Percentiles rank a stretch among this genome's conserved stretches.
Evolutionary conservation across 2,797 vertebrate species (phyloP).

Genomic region (Trachurus trachurus): DNA sequence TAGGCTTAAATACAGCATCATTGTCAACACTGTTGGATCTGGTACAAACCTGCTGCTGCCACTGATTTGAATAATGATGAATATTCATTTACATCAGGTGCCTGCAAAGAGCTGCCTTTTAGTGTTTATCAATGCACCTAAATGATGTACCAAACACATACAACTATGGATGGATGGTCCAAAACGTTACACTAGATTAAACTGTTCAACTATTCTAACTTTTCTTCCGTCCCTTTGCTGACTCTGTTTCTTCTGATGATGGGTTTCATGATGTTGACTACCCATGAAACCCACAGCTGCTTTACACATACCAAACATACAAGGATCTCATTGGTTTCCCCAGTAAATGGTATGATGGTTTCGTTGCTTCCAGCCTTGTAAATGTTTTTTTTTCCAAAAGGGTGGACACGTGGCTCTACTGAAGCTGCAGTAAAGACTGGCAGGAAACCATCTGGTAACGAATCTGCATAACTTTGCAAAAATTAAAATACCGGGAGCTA

Average conservation of each 20-base stretch:
- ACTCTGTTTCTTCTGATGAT: not conserved
- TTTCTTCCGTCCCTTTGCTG: not conserved
- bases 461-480: not conserved
- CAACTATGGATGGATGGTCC: no score
- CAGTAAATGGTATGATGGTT: constrained; percentile 5
- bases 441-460: not conserved
- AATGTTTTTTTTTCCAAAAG: not conserved
- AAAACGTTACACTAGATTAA: not conserved
- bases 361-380: constrained; percentile 17
- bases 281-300: no score
- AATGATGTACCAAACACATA: not conserved
- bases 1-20: not conserved
- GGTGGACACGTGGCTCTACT: not conserved
- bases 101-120: not conserved
- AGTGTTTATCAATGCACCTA: not conserved
- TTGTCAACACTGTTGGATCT: not conserved
- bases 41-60: not conserved
- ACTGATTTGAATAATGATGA: not conserved
- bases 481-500: not conserved
- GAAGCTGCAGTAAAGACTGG: not conserved
- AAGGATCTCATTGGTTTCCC: not conserved
- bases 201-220: not conserved
- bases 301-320: not conserved
- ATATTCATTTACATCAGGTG: not conserved
- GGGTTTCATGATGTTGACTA: not conserved